Evolutionary conservation across 2,113 vertebrate species (phyloP).

Genomic region (Emydura subglobosa): DNA sequence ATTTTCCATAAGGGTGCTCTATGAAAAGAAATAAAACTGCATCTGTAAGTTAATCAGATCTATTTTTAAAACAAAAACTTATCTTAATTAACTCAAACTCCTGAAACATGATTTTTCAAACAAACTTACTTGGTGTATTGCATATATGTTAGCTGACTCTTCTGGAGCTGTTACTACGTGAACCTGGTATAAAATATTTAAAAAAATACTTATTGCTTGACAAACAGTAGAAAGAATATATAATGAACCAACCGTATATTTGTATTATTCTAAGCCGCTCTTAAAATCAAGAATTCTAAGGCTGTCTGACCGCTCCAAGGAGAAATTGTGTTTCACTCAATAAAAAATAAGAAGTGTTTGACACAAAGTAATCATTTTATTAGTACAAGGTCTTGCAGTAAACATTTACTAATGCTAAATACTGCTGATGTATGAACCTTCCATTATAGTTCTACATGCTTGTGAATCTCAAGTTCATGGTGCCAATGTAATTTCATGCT

Average conservation of each 20-base stretch:
- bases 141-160: slow-evolving; percentile 69
- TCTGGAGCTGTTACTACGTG: slow-evolving; percentile 80
- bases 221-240: background rate
- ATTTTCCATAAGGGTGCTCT: background rate
- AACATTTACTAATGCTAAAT: background rate
- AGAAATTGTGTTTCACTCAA: background rate
- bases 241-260: background rate
- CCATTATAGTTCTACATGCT: background rate
- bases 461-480: background rate
- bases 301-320: background rate
- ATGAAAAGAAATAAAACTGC: background rate
- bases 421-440: background rate
- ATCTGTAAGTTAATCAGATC: background rate
- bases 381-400: background rate
- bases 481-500: background rate
- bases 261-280: background rate
- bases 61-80: background rate
- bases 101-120: background rate
- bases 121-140: slow-evolving; percentile 80
- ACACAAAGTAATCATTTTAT: background rate
- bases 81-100: background rate
- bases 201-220: background rate
- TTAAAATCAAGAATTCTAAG: background rate
- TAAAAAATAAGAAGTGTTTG: background rate
- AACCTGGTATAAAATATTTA: slow-evolving; percentile 70